These are phyloP conservation scores for Drosophila takahashii DNA, from an alignment of 1,140 invertebrate species.

Conservation along the genomic window DNA sequence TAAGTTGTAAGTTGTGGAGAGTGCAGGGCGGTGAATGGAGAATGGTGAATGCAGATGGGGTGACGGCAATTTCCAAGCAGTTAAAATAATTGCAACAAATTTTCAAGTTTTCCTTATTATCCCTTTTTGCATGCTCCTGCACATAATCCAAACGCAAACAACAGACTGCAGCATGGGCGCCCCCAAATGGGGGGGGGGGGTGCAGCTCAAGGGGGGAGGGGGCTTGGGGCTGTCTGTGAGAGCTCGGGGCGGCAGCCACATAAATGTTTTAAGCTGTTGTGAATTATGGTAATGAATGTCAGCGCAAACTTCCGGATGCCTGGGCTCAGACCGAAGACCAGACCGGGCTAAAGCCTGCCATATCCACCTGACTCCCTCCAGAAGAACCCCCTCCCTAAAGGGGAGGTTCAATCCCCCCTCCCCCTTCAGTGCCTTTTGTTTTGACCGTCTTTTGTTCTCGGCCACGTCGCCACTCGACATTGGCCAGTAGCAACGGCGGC, in stretches of 20 bases:
- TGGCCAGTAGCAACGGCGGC: constrained; percentile 35
- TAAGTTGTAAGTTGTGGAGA: constrained; percentile 60
- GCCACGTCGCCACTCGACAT: constrained; percentile 48
- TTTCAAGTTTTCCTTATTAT: constrained; percentile 77
- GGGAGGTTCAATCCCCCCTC: background rate
- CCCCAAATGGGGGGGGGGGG: background rate
- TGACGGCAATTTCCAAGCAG: constrained; percentile 67
- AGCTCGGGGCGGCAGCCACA: constrained; percentile 61
- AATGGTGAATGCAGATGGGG: background rate
- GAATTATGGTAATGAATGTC: constrained; percentile 83
- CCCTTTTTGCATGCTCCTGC: constrained; percentile 52
- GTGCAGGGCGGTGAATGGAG: background rate
- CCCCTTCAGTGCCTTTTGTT: constrained; percentile 7
- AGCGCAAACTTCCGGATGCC: constrained; percentile 75
- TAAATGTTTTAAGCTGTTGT: constrained; percentile 83
- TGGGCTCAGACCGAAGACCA: constrained; percentile 33
- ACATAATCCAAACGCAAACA: constrained; percentile 60
- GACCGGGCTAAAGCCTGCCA: constrained; percentile 10
- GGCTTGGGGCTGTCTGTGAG: constrained; percentile 16
- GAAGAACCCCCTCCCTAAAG: background rate
- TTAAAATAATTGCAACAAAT: constrained; percentile 83
- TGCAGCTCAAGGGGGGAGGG: background rate
- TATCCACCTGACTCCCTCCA: constrained; percentile 14
- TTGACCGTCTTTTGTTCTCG: constrained; percentile 55
- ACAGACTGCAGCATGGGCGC: constrained; percentile 14